Base-by-base conservation (phyloP, 2,797 vertebrate genomes). In the Dipus sagitta region DNA sequence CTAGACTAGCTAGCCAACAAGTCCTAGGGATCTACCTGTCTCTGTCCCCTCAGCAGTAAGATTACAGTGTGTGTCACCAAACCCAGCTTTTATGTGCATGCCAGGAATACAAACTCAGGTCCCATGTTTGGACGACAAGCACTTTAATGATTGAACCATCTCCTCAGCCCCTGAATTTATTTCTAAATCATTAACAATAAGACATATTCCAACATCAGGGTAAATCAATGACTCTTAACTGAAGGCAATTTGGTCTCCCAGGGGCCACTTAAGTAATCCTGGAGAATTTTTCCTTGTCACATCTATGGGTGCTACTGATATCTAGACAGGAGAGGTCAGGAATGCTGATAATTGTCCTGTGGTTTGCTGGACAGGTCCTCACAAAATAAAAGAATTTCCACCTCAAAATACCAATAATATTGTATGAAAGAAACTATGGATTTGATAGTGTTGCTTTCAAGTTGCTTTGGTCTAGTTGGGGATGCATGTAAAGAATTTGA, bases 391-490 rank as follows among this genome's bases (percentile, higher is more conserved):
- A 80, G 24, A 92, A 52, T 62, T 30, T 77, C 32, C 21, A 47
- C 11, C 8, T 15, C 6, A 4, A 74, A 68, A 64, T 52, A 3
- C 64, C 11, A 84, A 28, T 21, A 42, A 28, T 54, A 6, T 26
- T 84, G 47, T 0, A 10, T 47, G 60, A 83, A 64, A 38, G 58
- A 82, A 47, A 88, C 18, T 7, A 6, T 13, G 7, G 34, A 6
- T 81, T 94, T 78, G 14, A 75, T 68, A 52, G 81, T 86, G 15
- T 72, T 84, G 6, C n/a, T 83, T 64, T 88, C 26, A 76, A 26
- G 76, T 82, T 32, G 79, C 60, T 89, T 87, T 64, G 11, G 76
- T 72, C 60, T 86, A 60, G 65, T 67, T 94, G 15, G 9, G 5
- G 23, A 71, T 71, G 1, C 7, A 92, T 62, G 42, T 18, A 77